phyloP scores from a whole-genome alignment of 1,140 invertebrate genomes.

The Drosophila ficusphila region DNA sequence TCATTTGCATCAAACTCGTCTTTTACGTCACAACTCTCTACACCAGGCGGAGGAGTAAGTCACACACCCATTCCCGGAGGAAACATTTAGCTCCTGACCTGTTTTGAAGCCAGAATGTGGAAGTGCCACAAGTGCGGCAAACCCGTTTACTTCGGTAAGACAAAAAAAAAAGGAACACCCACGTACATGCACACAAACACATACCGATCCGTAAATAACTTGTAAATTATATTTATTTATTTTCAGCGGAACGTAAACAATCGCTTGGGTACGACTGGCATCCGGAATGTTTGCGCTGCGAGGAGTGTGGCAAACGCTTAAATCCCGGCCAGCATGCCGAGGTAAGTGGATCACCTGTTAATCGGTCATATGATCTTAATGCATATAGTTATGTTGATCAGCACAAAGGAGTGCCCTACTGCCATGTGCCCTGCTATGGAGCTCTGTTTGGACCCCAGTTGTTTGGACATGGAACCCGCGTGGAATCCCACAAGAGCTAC shows the following conservation, averaged over 20 bases:
- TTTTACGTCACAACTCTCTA: slow-evolving; percentile 37
- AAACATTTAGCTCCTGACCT: slow-evolving; percentile 55
- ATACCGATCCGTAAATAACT: slow-evolving; percentile 64
- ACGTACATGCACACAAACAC: slow-evolving; percentile 24
- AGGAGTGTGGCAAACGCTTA: slow-evolving; percentile 95
- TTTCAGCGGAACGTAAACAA: slow-evolving; percentile 93
- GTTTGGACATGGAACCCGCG: slow-evolving; percentile 94
- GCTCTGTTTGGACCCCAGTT: slow-evolving; percentile 94
- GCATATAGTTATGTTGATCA: slow-evolving; percentile 68
- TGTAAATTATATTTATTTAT: slow-evolving; percentile 59
- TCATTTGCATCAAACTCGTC: slow-evolving; percentile 58
- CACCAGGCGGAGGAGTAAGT: slow-evolving; percentile 1
- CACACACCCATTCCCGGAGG: slow-evolving; percentile 28
- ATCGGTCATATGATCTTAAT: slow-evolving; percentile 20
- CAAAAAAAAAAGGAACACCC: slow-evolving; percentile 22
- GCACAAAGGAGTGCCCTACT: slow-evolving; percentile 96
- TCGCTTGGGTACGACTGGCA: slow-evolving; percentile 97
- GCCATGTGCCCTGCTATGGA: slow-evolving; percentile 95
- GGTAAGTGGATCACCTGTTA: slow-evolving; percentile 84
- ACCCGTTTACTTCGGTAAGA: slow-evolving; percentile 92
- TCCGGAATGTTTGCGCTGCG: slow-evolving; percentile 94
- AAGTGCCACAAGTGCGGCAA: slow-evolving; percentile 95
- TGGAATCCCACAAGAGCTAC: slow-evolving; percentile 94
- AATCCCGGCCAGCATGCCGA: slow-evolving; percentile 95
- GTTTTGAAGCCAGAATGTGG: slow-evolving; percentile 87